These are phyloP conservation scores for Rhineura floridana DNA, from an alignment of 2,113 vertebrate species.

Conservation along the genomic window DNA sequence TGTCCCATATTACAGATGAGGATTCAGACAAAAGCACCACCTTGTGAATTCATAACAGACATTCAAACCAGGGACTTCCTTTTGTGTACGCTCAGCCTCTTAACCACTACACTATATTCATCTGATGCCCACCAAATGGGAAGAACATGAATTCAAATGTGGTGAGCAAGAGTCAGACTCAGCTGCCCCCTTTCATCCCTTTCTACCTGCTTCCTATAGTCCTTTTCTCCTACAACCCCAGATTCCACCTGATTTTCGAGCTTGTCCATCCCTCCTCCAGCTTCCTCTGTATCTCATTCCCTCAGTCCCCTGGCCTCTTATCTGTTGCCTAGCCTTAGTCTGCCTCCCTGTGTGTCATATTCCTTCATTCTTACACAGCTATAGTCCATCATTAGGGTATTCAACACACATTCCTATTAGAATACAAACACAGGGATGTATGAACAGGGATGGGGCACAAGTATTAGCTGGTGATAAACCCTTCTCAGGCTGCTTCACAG, in stretches of 20 bases:
- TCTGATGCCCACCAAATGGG: not conserved
- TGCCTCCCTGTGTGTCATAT: not conserved
- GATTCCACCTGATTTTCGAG: not conserved
- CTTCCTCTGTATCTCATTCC: not conserved
- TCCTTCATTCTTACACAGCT: not conserved
- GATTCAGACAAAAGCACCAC: not conserved
- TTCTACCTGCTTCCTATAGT: not conserved
- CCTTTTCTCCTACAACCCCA: not conserved
- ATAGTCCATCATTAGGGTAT: not conserved
- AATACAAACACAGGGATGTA: not conserved
- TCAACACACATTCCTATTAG: not conserved
- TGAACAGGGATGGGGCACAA: not conserved
- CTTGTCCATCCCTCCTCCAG: no score
- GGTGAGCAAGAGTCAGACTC: not conserved
- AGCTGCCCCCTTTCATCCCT: not conserved
- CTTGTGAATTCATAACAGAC: not conserved
- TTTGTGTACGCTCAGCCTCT: not conserved
- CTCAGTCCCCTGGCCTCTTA: not conserved
- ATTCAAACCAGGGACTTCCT: not conserved
- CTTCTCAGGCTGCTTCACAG: not conserved
- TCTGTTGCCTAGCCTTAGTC: not conserved
- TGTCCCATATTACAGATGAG: not conserved
- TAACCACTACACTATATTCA: not conserved
- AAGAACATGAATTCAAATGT: not conserved
- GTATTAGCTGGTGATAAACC: not conserved